Percentiles rank a stretch among this genome's conserved stretches.
Conservation (phyloP, 1,140 invertebrate genomes). For the Solenopsis invicta region DNA sequence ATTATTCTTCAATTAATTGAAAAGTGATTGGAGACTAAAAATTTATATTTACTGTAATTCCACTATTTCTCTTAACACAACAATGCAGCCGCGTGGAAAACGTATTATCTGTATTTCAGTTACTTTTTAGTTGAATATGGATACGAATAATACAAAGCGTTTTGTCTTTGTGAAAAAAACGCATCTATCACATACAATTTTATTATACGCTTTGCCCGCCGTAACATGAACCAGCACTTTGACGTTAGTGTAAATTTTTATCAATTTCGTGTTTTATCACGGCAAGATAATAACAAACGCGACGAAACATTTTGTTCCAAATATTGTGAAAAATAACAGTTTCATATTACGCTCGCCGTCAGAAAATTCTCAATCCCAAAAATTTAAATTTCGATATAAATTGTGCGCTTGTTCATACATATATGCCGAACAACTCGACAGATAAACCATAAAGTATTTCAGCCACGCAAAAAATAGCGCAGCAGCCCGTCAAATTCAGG, state of each 20-base stretch:
- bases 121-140: background rate
- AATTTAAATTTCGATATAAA: conserved; percentile 52
- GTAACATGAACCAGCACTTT: conserved; percentile 45
- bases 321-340: conserved; percentile 53
- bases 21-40: background rate
- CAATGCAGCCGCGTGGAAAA: background rate
- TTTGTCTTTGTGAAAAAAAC: conserved; percentile 32
- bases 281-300: conserved; percentile 25
- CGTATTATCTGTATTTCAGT: background rate
- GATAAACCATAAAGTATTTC: background rate
- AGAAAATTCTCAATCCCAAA: conserved; percentile 20
- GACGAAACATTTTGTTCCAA: conserved; percentile 33
- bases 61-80: background rate
- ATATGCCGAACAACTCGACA: background rate
- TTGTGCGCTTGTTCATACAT: background rate
- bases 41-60: background rate
- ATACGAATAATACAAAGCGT: conserved; percentile 8
- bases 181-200: conserved; percentile 36
- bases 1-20: background rate
- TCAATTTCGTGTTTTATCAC: conserved; percentile 16
- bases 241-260: conserved; percentile 55
- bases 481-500: background rate
- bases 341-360: background rate
- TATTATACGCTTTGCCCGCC: conserved; percentile 53
- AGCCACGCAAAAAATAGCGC: background rate